Percentiles rank a stretch among this genome's conserved stretches.
Evolutionary conservation across 2,113 vertebrate species (phyloP).

Genomic region (Camelus dromedarius): DNA sequence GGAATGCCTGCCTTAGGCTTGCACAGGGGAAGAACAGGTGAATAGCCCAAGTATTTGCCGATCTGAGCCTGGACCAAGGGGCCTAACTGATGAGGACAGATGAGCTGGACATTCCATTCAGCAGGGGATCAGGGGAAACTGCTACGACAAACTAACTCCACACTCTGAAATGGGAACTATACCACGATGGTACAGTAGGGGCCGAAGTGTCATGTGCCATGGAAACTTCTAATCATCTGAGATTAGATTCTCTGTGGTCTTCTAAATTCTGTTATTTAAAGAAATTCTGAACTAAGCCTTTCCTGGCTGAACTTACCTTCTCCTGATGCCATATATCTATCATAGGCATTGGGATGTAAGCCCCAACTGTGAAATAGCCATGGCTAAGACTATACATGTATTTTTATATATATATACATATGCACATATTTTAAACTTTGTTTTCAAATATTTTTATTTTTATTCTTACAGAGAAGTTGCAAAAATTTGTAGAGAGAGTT

Average conservation of each 20-base stretch:
- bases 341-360: background rate
- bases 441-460: constrained; percentile 12
- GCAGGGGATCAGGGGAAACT: background rate
- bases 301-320: background rate
- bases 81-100: background rate
- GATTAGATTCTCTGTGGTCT: background rate
- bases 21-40: background rate
- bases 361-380: background rate
- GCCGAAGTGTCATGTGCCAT: background rate
- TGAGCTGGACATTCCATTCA: background rate
- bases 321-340: background rate
- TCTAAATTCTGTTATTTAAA: constrained; percentile 37
- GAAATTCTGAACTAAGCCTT: constrained; percentile 6
- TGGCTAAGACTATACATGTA: background rate
- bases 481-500: background rate
- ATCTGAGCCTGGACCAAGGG: background rate
- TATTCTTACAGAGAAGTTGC: background rate
- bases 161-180: background rate
- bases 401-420: background rate
- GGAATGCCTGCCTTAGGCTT: constrained; percentile 38
- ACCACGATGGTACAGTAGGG: background rate
- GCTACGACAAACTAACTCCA: background rate
- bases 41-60: background rate
- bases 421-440: background rate
- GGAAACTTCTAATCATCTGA: background rate